Conservation (phyloP, 1,140 invertebrate species). For the Plodia interpunctella region DNA sequence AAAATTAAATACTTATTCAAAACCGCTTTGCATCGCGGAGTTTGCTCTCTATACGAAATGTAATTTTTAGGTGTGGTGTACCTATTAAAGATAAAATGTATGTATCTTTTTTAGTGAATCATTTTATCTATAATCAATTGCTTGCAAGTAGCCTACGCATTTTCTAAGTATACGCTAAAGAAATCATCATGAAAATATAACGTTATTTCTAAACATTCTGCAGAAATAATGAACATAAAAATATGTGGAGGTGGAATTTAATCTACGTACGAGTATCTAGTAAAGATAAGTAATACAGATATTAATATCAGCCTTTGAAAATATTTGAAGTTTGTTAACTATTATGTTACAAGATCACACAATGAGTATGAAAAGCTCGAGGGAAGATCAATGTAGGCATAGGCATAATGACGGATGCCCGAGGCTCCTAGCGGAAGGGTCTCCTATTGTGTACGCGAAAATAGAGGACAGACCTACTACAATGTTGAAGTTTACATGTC, state of each 20-base stretch:
- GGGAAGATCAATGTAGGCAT: constrained; percentile 1
- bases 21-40: too few relatives aligned
- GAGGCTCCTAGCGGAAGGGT: constrained; percentile 15
- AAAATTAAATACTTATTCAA: too few relatives aligned
- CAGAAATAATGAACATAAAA: too few relatives aligned
- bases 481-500: neutral
- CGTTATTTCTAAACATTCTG: too few relatives aligned
- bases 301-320: neutral
- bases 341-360: constrained; percentile 2
- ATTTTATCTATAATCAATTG: too few relatives aligned
- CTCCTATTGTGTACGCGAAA: constrained; percentile 23
- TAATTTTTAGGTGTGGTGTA: too few relatives aligned
- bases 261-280: neutral
- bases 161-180: too few relatives aligned
- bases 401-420: constrained; percentile 15
- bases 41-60: too few relatives aligned
- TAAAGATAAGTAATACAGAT: neutral
- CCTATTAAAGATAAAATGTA: too few relatives aligned
- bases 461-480: constrained; percentile 7
- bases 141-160: too few relatives aligned
- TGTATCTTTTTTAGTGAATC: too few relatives aligned
- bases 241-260: neutral
- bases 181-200: too few relatives aligned
- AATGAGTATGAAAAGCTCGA: constrained; percentile 4
- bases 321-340: constrained; percentile 9